A percentile compares a stretch with the other conserved stretches of the same genome.
Evolutionary conservation across 2,888 invertebrate genomes (phyloP).

Genomic region (Lochmaea capreae): DNA sequence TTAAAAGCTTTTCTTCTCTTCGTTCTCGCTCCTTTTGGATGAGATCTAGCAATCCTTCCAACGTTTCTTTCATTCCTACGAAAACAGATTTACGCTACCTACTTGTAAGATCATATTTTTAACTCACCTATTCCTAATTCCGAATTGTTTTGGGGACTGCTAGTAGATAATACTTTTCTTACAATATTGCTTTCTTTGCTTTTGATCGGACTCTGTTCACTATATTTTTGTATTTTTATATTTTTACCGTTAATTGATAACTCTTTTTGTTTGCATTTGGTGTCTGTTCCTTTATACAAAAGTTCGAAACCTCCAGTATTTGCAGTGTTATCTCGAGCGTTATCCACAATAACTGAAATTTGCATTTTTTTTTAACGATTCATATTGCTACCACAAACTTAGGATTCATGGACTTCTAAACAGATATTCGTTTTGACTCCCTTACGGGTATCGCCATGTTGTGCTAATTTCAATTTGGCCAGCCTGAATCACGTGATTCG

Average conservation of each 20-base stretch:
- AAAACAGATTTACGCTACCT: background rate
- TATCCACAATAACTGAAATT: constrained; percentile 24
- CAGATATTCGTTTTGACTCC: no score
- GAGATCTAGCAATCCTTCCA: constrained; percentile 49
- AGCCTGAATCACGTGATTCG: no score
- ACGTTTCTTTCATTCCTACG: constrained; percentile 45
- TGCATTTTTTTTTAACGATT: background rate
- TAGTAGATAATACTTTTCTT: background rate
- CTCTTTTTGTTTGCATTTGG: background rate
- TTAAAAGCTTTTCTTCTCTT: constrained; percentile 23
- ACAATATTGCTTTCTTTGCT: background rate
- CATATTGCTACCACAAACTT: no score
- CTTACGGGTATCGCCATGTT: no score
- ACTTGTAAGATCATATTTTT: no score
- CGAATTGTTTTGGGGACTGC: background rate
- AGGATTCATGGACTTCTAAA: no score
- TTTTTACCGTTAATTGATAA: constrained; percentile 2
- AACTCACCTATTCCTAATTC: constrained; percentile 4
- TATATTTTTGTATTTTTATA: background rate
- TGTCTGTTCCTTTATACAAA: constrained; percentile 50
- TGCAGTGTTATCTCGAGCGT: constrained; percentile 62
- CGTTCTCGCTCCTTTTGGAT: constrained; percentile 47
- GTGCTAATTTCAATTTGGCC: no score
- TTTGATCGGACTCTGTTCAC: constrained; percentile 42
- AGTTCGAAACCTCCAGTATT: constrained; percentile 72